A percentile compares a stretch with the other conserved stretches of the same genome.
Conservation (phyloP, 2,888 invertebrate genomes). For the Sphinx pinastri region DNA sequence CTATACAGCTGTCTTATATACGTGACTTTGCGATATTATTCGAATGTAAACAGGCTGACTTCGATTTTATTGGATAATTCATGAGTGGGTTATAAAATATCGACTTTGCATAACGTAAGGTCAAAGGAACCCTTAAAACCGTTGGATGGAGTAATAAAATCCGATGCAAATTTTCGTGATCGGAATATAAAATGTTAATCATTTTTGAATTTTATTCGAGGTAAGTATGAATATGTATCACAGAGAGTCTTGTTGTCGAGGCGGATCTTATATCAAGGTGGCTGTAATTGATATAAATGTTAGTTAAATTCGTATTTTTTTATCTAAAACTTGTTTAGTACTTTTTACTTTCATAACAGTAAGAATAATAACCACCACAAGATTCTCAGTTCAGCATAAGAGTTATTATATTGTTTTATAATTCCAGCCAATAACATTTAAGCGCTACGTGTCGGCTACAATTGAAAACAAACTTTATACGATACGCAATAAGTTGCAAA, state of each 20-base stretch:
- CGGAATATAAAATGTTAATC: slow-evolving; percentile 40
- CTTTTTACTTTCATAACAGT: too few relatives aligned
- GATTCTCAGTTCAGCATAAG: too few relatives aligned
- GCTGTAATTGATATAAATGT: not conserved
- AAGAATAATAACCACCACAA: too few relatives aligned
- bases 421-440: too few relatives aligned
- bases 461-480: too few relatives aligned
- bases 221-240: slow-evolving; percentile 8
- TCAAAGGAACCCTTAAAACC: slow-evolving; percentile 45
- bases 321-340: too few relatives aligned
- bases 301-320: not conserved
- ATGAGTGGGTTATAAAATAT: slow-evolving; percentile 58
- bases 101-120: slow-evolving; percentile 56
- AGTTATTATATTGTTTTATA: too few relatives aligned
- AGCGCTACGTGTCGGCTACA: too few relatives aligned
- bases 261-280: too few relatives aligned
- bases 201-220: slow-evolving; percentile 5
- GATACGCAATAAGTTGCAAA: too few relatives aligned
- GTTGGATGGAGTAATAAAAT: slow-evolving; percentile 51
- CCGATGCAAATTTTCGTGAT: slow-evolving; percentile 39
- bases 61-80: slow-evolving; percentile 66
- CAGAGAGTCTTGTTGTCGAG: not conserved
- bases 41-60: slow-evolving; percentile 57
- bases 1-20: slow-evolving; percentile 65
- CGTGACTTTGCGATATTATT: slow-evolving; percentile 63